Evolutionary conservation across 2,797 vertebrate species (phyloP), one percentile per base, ranked within the genome.

Genomic region (Sebastiscus tertius): DNA sequence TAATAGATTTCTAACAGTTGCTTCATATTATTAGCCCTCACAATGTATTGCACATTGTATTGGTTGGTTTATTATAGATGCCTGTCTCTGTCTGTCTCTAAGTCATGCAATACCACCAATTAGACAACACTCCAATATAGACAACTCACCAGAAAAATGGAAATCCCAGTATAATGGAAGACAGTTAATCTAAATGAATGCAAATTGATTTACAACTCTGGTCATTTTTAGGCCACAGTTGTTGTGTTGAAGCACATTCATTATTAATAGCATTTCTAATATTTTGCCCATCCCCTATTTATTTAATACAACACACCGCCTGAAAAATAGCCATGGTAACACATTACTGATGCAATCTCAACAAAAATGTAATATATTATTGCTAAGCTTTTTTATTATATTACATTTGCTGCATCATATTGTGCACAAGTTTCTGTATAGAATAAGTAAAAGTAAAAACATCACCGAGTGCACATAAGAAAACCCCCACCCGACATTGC

Each of bases 41-140:
- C 14, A 55, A 70, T 71, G 55, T 27, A 29, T 68, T 79, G 22
- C n/a, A 27, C n/a, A 31, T 29, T 81, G 36, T 61, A 27, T 62
- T 64, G 65, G 14, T 66, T 79, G n/a, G 65, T 77, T 83, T 67
- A 27, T 42, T 71, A 6, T 22, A 68, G 66, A 73, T 69, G 60
- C 66, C 54, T 66, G 36, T 78, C 2, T 81, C 67, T 76, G 56
- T 60, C 54, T 66, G 31, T 78, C 3, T 81, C 67, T 76, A 68
- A 76, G 52, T 79, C 65, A 70, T 63, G 24, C 49, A 31, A 27
- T 73, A 76, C 60, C 16, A 60, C 70, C 73, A 63, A 84, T 69
- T 63, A 58, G 16, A 74, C 55, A 62, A 52, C 65, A 22, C 20
- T 68, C 24, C n/a, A 59, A 31, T 56, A 36, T 63, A 54, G 16